Base-by-base conservation (phyloP, 1,140 invertebrate species). In the Meloidogyne chitwoodi region DNA sequence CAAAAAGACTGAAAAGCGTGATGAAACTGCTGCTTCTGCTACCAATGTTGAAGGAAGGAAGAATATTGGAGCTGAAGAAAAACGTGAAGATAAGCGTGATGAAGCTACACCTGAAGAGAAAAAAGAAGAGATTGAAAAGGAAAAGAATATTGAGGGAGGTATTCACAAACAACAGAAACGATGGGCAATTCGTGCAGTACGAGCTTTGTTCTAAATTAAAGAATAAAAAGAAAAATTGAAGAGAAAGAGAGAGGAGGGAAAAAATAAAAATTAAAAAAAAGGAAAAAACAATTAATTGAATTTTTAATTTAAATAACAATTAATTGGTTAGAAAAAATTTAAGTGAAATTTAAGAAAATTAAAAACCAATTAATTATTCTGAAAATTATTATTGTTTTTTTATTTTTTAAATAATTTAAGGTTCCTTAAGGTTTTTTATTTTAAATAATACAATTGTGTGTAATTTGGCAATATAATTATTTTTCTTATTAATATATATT, bases 51-150 rank as follows among this genome's bases (percentile, higher is more conserved):
- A 69, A 69, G 68, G 27, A 5, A 34, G 68, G 48, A 56, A 31
- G 61, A 48, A n/a, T 27, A n/a, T 44, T 61, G 68, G 68, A n/a
- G 14, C 44, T 56, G 68, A 69, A 63, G 70, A 73, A 29, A 64
- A 19, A 63, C 11, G 71, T 63, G 22, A 38, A 73, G 56, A 61
- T n/a, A n/a, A 64, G 22, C 48, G 48, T 56, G 48, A 56, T 12
- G 29, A 61, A 27, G 8, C 22, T 29, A 48, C 24, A 27, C 26
- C 34, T 29, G 70, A 72, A 31, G 70, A 72, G 70, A 72, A 61
- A 48, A 72, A 72, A 41, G 70, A 72, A 63, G 38, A 26, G 27
- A 56, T 62, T 26, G 29, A 69, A 56, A 31, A 69, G 68, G 67
- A 24, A 48, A 26, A 24, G 41, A 72, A 64, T n/a, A 14, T 61